Evolutionary conservation across 92 coral and sea anemone genomes (phyloP).

Genomic region (Montipora capitata): DNA sequence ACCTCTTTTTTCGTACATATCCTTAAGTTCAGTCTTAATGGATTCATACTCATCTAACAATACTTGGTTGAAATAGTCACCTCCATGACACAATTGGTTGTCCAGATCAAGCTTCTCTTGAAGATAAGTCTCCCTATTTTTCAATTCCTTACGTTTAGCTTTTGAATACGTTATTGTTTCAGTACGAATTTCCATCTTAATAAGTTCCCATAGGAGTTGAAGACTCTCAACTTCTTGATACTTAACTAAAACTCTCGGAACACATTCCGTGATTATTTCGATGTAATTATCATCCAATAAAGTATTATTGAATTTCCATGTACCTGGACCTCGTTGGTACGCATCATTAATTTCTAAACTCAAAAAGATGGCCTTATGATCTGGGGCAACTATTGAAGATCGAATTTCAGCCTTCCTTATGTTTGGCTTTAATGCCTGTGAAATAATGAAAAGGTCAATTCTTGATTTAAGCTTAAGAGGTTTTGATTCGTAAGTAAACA

Average conservation of each 20-base stretch:
- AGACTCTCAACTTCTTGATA: neutral
- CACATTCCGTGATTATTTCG: neutral
- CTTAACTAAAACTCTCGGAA: neutral
- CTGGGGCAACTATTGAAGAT: neutral
- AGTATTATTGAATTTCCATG: neutral
- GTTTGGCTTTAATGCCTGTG: neutral
- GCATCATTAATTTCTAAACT: neutral
- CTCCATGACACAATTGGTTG: neutral
- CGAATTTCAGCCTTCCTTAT: neutral
- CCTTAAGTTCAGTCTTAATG: neutral
- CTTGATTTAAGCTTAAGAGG: too few species aligned
- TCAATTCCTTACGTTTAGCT: neutral
- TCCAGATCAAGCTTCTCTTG: neutral
- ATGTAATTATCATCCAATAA: neutral
- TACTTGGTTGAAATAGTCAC: neutral
- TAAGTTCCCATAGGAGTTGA: neutral
- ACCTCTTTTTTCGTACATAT: neutral
- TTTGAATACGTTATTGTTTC: neutral
- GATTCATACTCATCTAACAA: neutral
- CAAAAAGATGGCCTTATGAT: neutral
- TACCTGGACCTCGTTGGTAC: neutral
- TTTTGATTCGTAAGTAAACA: too few species aligned
- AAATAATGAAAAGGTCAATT: too few species aligned
- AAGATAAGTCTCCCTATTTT: neutral
- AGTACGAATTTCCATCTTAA: neutral